Percentiles rank a stretch among this genome's conserved stretches.
Conservation (phyloP, 2,888 invertebrate species). For the Epiblema foenella region DNA sequence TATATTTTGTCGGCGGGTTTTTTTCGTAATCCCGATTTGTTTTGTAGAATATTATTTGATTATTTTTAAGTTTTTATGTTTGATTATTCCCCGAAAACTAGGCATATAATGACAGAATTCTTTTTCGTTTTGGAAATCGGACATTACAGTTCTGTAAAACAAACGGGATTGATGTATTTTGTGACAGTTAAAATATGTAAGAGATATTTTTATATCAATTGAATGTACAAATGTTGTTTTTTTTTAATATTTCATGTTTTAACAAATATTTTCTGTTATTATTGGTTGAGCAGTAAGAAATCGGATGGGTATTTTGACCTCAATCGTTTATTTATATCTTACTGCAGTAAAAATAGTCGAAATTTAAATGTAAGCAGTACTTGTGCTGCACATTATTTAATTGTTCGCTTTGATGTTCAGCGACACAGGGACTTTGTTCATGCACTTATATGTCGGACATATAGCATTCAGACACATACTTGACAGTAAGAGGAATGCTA, state of each 20-base stretch:
- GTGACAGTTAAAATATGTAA: conserved; percentile 26
- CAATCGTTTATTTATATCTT: neutral
- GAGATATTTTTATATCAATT: conserved; percentile 27
- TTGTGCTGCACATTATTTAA: neutral
- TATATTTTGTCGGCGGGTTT: conserved; percentile 28
- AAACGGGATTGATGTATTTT: conserved; percentile 21
- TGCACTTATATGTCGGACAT: too few relatives aligned
- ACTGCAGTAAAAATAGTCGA: neutral
- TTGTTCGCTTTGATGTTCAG: neutral
- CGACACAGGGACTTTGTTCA: neutral
- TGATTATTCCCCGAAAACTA: too few relatives aligned
- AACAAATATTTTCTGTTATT: neutral
- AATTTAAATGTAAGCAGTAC: neutral
- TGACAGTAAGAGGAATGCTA: too few relatives aligned
- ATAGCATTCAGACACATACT: too few relatives aligned
- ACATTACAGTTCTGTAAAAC: neutral
- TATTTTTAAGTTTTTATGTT: too few relatives aligned
- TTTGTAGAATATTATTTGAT: neutral
- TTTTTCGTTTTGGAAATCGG: too few relatives aligned
- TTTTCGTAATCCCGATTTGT: conserved; percentile 27
- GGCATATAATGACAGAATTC: too few relatives aligned
- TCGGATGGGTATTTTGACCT: neutral
- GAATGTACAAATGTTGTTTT: conserved; percentile 26
- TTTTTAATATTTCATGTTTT: conserved; percentile 3
- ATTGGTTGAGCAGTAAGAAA: neutral